Evolutionary conservation across 2,888 invertebrate genomes (phyloP), one percentile per base, ranked within the genome.

Genomic region (Aphidius colemani): DNA sequence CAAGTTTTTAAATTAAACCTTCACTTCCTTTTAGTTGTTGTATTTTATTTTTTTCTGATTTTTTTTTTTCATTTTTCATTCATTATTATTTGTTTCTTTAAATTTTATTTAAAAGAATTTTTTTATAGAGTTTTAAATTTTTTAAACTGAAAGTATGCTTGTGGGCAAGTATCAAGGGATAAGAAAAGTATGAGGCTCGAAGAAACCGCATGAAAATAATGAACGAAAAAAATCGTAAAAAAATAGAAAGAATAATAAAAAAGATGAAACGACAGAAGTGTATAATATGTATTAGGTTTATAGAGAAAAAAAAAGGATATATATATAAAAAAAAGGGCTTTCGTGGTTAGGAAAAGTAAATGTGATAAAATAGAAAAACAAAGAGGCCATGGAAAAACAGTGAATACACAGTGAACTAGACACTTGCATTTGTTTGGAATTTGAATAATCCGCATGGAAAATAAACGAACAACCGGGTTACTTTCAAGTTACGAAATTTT

Each of bases 391-490:
- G 66, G 65, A 70, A 70, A 59, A 59, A n/a, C 10, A 9, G n/a
- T 30, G 30, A 5, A 30, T 30, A 30, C 6, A 56, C 64, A 61
- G 64, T 69, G 62, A 61, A 63, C 46, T 51, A 62, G 64, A 59
- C 59, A 59, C 13, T 60, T 58, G 63, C 66, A 59, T 67, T 67
- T 60, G n/a, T 58, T 64, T 13, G 66, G 63, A 56, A 66, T 67
- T 69, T 67, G 59, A 67, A 69, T 69, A 70, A 70, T 67, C 67
- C 62, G 64, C 49, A 49, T 50, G 57, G 55, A 65, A 62, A 70
- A 66, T 66, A 63, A 66, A 61, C 18, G 59, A 57, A 51, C 41
- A 57, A 58, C 48, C 53, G 11, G 4, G 45, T 10, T 13, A 13
- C 10, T 48, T 48, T 48, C 48, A 48, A 13, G 13, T 48, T 48